A percentile compares a stretch with the other conserved stretches of the same genome.
These are phyloP conservation scores for Drosophila parthenogenetica DNA, from an alignment of 2,888 invertebrate genomes.

Conservation along the genomic window DNA sequence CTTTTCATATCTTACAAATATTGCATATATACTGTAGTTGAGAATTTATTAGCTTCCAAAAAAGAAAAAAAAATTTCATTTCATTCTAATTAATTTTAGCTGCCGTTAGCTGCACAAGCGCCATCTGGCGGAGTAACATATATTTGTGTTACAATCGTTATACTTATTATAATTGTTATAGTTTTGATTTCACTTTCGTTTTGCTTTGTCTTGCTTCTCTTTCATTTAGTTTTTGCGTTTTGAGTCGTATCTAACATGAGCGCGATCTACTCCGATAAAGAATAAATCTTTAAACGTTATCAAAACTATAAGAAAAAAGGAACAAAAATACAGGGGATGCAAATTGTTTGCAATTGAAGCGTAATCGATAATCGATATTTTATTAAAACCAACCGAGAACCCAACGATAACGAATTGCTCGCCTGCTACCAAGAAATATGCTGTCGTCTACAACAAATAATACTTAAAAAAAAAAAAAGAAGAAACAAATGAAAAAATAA, in stretches of 20 bases:
- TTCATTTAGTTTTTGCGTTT: slow-evolving; percentile 47
- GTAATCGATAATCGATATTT: slow-evolving; percentile 71
- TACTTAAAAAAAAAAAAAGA: slow-evolving; percentile 3
- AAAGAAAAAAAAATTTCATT: slow-evolving; percentile 17
- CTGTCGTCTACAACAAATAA: slow-evolving; percentile 58
- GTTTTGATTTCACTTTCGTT: slow-evolving; percentile 25
- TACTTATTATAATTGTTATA: slow-evolving; percentile 14
- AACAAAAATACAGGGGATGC: slow-evolving; percentile 64
- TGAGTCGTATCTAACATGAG: slow-evolving; percentile 48
- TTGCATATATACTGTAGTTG: slow-evolving; percentile 64
- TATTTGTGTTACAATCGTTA: slow-evolving; percentile 31
- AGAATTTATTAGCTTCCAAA: slow-evolving; percentile 54
- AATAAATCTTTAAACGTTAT: too few species aligned
- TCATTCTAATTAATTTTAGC: slow-evolving; percentile 37
- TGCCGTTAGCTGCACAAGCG: slow-evolving; percentile 36
- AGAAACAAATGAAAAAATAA: slow-evolving; percentile 9
- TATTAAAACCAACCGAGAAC: slow-evolving; percentile 61
- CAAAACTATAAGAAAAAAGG: slow-evolving; percentile 23
- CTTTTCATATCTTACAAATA: slow-evolving; percentile 49
- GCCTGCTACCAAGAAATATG: slow-evolving; percentile 69
- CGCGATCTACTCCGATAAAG: slow-evolving; percentile 43
- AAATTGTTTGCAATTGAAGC: slow-evolving; percentile 59
- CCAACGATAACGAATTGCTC: slow-evolving; percentile 61
- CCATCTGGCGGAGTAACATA: slow-evolving; percentile 35
- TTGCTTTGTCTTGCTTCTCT: slow-evolving; percentile 48